Evolutionary conservation across 37 sponge, comb jelly and placozoan species (phyloP), one percentile per base, ranked within the genome.

Genomic region (Halichondria panicea): DNA sequence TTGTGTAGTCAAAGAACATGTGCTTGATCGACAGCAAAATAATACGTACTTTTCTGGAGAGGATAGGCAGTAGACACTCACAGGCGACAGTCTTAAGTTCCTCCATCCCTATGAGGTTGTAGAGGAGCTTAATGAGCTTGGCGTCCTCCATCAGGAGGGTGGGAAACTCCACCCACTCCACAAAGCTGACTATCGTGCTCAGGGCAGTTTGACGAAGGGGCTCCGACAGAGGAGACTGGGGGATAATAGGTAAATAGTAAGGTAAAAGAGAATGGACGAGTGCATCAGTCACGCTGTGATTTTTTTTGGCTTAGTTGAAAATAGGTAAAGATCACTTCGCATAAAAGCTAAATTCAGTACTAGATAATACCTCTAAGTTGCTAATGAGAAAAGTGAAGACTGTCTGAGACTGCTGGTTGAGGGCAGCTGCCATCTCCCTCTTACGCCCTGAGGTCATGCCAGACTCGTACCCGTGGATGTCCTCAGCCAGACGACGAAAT

Each of bases 341-440:
- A 8, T n/a, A 60, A 8, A 25, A 60, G 11, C 21, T 25, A 27
- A 60, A n/a, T 18, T 60, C 9, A 71, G 7, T 33, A 2, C 75
- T 59, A 25, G n/a, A n/a, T n/a, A n/a, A n/a, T n/a, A 80, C 80
- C 80, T 80, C 71, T 2, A 80, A n/a, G 50, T 80, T 80, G n/a
- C 45, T 46, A 9, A 80, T n/a, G 1, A 80, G 61, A 31, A 80
- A 80, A 19, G 33, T 18, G 44, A 70, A 70, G 39, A 80, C 43
- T 33, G 0, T 43, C n/a, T 61, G 19, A 4, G 61, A 6, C 0
- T 80, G 2, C 30, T 68, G 55, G 27, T 62, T 58, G 2, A 84
- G 54, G 22, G 70, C 78, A 15, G 77, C 19, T 1, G 27, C 33
- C 85, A 84, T 84, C 37, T 76, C 85, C 15, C 37, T 68, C 64